Conservation (phyloP, 2,113 vertebrate genomes). For the Corythoichthys haematopterus region DNA sequence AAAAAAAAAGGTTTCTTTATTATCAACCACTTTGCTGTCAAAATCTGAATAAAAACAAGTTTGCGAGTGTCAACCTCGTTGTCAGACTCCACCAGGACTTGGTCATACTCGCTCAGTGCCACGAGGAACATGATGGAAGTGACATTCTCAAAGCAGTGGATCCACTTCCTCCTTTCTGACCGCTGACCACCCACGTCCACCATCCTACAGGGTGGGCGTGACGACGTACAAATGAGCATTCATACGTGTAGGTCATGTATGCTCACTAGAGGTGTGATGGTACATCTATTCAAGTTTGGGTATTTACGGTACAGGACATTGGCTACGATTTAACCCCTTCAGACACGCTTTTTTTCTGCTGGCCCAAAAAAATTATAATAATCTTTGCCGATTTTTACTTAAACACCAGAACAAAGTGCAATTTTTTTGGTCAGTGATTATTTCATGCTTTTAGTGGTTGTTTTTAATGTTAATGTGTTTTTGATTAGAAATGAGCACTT, state of each 20-base stretch:
- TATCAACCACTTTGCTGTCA: too few relatives aligned
- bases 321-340: neutral
- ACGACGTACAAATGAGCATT: neutral
- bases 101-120: constrained; percentile 98
- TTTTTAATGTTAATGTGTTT: too few relatives aligned
- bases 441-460: too few relatives aligned
- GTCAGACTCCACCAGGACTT: constrained; percentile 98
- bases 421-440: too few relatives aligned
- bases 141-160: constrained; percentile 99
- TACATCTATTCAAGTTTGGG: neutral
- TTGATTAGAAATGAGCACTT: too few relatives aligned
- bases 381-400: too few relatives aligned
- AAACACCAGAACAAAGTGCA: too few relatives aligned
- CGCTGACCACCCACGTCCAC: constrained; percentile 97
- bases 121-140: constrained; percentile 99
- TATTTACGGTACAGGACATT: neutral
- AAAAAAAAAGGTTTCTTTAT: neutral
- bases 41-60: neutral
- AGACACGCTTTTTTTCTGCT: too few relatives aligned
- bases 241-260: neutral
- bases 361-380: too few relatives aligned
- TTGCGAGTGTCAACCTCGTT: constrained; percentile 80
- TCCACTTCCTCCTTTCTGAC: constrained; percentile 98
- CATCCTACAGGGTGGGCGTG: constrained; percentile 77
- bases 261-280: neutral